Percentiles rank a stretch among this genome's conserved stretches.
Evolutionary conservation across 2,888 invertebrate genomes (phyloP).

Genomic region (Lycocerus yunnanus): DNA sequence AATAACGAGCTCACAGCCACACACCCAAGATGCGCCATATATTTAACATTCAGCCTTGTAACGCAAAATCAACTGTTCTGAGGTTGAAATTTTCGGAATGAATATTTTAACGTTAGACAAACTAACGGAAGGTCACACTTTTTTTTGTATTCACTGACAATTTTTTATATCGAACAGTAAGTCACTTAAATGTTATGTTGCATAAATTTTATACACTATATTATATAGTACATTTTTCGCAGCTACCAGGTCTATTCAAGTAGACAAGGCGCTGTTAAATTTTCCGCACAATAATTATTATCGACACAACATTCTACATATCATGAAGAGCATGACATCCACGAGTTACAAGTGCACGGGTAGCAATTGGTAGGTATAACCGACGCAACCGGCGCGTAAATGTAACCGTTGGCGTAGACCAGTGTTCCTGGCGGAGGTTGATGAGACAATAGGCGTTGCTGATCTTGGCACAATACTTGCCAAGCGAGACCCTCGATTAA

Average conservation of each 20-base stretch:
- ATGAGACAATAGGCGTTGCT: conserved; percentile 64
- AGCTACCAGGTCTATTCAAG: conserved; percentile 37
- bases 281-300: conserved; percentile 30
- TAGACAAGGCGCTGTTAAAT: conserved; percentile 38
- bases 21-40: conserved; percentile 52
- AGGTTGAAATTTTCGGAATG: conserved; percentile 33
- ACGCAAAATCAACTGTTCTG: conserved; percentile 26
- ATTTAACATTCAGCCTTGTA: conserved; percentile 49
- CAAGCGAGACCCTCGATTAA: conserved; percentile 93
- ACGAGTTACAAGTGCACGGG: conserved; percentile 63
- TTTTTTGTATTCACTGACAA: conserved; percentile 1
- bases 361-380: conserved; percentile 71
- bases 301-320: conserved; percentile 51
- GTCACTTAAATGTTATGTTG: conserved; percentile 26
- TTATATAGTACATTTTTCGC: conserved; percentile 10
- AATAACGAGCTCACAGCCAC: conserved; percentile 54
- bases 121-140: conserved; percentile 21
- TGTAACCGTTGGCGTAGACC: conserved; percentile 68
- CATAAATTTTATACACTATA: conserved; percentile 25
- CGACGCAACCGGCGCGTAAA: conserved; percentile 71
- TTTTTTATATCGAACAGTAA: conserved; percentile 10
- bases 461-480: conserved; percentile 82
- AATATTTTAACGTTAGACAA: conserved; percentile 27
- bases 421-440: conserved; percentile 59
- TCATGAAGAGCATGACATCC: conserved; percentile 71